phyloP scores from a whole-genome alignment of 2,888 invertebrate species.

The Marronus borbonicus region DNA sequence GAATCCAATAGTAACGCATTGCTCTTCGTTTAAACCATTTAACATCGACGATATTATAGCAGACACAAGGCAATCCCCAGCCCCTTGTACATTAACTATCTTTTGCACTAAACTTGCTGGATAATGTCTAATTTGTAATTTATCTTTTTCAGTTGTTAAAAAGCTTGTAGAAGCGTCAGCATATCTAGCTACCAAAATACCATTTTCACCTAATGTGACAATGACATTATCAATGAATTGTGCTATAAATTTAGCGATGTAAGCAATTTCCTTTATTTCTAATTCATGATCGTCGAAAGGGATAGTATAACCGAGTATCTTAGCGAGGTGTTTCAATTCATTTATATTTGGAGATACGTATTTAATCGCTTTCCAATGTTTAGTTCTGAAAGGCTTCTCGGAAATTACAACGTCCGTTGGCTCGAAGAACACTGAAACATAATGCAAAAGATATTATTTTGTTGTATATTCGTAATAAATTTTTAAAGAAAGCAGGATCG shows the following conservation, averaged over 20 bases:
- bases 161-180: conserved; percentile 62
- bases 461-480: background rate
- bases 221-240: conserved; percentile 74
- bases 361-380: conserved; percentile 70
- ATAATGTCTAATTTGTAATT: conserved; percentile 68
- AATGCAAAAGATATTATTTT: conserved; percentile 47
- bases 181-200: conserved; percentile 73
- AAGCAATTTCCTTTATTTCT: conserved; percentile 65
- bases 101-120: conserved; percentile 67
- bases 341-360: conserved; percentile 86
- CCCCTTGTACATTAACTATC: conserved; percentile 85
- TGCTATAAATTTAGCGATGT: conserved; percentile 68
- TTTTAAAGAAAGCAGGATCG: no score
- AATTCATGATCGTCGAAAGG: conserved; percentile 54
- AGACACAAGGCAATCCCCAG: conserved; percentile 84
- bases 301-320: conserved; percentile 68
- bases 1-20: conserved; percentile 77
- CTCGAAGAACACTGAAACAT: conserved; percentile 88
- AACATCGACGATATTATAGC: conserved; percentile 80
- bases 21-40: conserved; percentile 72
- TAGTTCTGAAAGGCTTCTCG: conserved; percentile 77
- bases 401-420: conserved; percentile 89
- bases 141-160: conserved; percentile 52
- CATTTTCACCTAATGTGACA: conserved; percentile 77
- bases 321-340: conserved; percentile 82